phyloP scores from a whole-genome alignment of 2,888 invertebrate species.

The Agonum fuliginosum region DNA sequence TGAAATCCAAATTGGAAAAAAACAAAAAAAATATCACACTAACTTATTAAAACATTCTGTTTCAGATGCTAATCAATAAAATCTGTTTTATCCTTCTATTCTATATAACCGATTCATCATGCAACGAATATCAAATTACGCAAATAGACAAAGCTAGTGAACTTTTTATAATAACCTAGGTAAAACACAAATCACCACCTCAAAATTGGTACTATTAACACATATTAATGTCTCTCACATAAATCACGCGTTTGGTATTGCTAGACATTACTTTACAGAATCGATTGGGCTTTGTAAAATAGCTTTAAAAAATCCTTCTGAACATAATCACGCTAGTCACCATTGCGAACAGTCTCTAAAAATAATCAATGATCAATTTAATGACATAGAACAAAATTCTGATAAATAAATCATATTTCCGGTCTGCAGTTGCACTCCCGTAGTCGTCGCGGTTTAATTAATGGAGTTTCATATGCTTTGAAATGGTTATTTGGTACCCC shows the following conservation, averaged over 20 bases:
- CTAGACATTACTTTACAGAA: not conserved
- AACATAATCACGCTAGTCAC: constrained; percentile 26
- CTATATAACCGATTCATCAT: not conserved
- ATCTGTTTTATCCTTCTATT: not conserved
- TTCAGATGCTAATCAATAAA: constrained; percentile 54
- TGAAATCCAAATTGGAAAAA: constrained; percentile 51
- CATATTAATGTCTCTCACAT: constrained; percentile 27
- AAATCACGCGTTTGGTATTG: not conserved
- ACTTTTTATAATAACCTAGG: constrained; percentile 53
- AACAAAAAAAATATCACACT: constrained; percentile 53
- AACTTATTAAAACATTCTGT: constrained; percentile 59
- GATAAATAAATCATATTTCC: not conserved
- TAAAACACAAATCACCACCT: constrained; percentile 22
- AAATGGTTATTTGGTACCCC: constrained; percentile 61
- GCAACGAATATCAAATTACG: not conserved
- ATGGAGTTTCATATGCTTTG: constrained; percentile 60
- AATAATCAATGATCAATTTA: constrained; percentile 22
- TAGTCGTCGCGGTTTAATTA: constrained; percentile 58
- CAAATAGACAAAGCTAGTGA: constrained; percentile 45
- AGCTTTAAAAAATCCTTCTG: not conserved
- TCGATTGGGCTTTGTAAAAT: not conserved
- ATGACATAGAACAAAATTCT: not conserved
- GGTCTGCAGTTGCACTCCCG: too few species aligned
- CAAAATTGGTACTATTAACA: constrained; percentile 37
- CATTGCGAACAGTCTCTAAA: constrained; percentile 35